phyloP scores from a whole-genome alignment of 1,140 invertebrate genomes.

The Triops cancriformis region DNA sequence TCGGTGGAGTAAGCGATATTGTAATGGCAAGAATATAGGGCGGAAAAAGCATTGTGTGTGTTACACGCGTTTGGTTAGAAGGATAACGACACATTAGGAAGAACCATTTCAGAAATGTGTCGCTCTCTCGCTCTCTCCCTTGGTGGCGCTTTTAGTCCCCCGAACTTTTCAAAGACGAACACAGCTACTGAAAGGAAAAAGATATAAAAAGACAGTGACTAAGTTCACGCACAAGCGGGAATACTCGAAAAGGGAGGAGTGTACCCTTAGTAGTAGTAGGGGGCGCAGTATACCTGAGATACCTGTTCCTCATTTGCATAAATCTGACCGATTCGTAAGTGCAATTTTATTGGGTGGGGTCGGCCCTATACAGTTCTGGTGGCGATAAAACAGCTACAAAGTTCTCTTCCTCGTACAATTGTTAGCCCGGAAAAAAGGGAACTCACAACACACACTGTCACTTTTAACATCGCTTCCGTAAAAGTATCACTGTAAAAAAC shows the following conservation, averaged over 20 bases:
- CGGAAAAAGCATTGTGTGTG: conserved; percentile 7
- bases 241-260: no score
- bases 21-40: conserved; percentile 6
- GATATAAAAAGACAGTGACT: not conserved
- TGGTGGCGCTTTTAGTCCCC: not conserved
- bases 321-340: not conserved
- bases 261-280: no score
- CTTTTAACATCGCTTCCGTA: no score
- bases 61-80: not conserved
- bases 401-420: not conserved
- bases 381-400: not conserved
- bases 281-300: not conserved
- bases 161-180: not conserved
- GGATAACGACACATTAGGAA: conserved; percentile 1
- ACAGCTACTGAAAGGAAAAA: not conserved
- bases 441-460: no score
- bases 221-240: no score
- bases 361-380: not conserved
- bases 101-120: not conserved
- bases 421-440: no score
- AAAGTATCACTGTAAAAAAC: no score
- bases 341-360: not conserved
- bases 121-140: not conserved
- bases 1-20: not conserved
- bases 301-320: not conserved